Base-by-base conservation (phyloP, 2,888 invertebrate species). In the Rhingia rostrata region DNA sequence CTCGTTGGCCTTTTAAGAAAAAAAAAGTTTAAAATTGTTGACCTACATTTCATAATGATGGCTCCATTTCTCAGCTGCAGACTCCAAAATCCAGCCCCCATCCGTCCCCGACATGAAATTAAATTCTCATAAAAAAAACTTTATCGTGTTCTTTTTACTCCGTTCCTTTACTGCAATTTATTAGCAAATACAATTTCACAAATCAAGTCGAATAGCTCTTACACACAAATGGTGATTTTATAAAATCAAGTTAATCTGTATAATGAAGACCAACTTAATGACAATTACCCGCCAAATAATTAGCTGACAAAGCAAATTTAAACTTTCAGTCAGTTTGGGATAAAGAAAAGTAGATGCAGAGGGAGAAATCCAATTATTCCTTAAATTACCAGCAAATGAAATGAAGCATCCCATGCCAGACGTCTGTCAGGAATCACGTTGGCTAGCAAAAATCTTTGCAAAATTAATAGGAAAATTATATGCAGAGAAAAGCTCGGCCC, bases 381-480 rank as follows among this genome's bases (percentile, higher is more conserved):
- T 33, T 35, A 14, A 74, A 64, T 58, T 74, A 49, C 35, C n/a
- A 10, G 56, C 56, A 74, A 74, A 58, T 58, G 49, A 66, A 74
- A 49, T 58, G 22, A 58, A 58, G 41, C 47, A 49, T 74, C 41
- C 41, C 22, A 32, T 10, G 49, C 45, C 64, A 66, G 64, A 74
- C 74, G 74, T 66, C 74, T 82, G 53, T 66, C 58, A 70, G 37
- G 49, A 45, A 82, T 78, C 78, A 61, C 78, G 41, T 60, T 53
- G 12, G 58, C 6, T 4, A 35, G 43, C n/a, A 45, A 47, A 51
- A 64, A 61, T 66, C 72, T 61, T 53, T 78, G 78, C 72, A 82
- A 77, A 82, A 82, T 60, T 78, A 72, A 82, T 82, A 72, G 53
- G 9, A 61, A 72, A 82, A 61, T 77, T 66, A 54, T 78, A 72